Evolutionary conservation across 2,113 vertebrate species (phyloP).

Genomic region (Gopherus evgoodei): DNA sequence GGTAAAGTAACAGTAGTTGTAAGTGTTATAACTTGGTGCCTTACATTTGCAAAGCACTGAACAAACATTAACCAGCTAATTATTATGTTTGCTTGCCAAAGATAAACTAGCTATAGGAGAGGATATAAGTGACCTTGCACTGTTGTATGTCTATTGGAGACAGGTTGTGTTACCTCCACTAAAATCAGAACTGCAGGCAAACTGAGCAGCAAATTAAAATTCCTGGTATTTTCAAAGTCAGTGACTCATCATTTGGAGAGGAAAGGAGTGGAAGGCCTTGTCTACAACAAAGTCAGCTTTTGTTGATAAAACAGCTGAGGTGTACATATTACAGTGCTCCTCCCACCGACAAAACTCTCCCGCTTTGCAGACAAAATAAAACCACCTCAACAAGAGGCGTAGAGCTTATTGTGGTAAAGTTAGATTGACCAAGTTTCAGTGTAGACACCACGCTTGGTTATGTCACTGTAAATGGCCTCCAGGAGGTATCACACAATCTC

Average conservation of each 20-base stretch:
- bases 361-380: no score
- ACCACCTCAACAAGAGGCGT: no score
- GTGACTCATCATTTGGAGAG: conserved; percentile 54
- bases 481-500: no score
- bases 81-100: conserved; percentile 61
- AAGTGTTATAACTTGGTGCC: not conserved
- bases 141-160: conserved; percentile 63
- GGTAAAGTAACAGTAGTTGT: not conserved
- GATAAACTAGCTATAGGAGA: conserved; percentile 65
- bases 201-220: conserved; percentile 67
- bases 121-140: conserved; percentile 70
- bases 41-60: conserved; percentile 32
- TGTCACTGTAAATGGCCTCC: no score
- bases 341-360: no score
- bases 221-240: conserved; percentile 68
- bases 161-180: conserved; percentile 61
- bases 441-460: no score
- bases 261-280: conserved; percentile 44
- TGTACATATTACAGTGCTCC: no score
- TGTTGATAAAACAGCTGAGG: no score
- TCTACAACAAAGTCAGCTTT: no score
- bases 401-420: no score
- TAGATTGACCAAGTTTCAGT: no score
- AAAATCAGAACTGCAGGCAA: conserved; percentile 72
- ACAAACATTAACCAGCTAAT: conserved; percentile 56